Evolutionary conservation across 1,140 invertebrate genomes (phyloP), one percentile per base, ranked within the genome.

Genomic region (Drosophila novamexicana): DNA sequence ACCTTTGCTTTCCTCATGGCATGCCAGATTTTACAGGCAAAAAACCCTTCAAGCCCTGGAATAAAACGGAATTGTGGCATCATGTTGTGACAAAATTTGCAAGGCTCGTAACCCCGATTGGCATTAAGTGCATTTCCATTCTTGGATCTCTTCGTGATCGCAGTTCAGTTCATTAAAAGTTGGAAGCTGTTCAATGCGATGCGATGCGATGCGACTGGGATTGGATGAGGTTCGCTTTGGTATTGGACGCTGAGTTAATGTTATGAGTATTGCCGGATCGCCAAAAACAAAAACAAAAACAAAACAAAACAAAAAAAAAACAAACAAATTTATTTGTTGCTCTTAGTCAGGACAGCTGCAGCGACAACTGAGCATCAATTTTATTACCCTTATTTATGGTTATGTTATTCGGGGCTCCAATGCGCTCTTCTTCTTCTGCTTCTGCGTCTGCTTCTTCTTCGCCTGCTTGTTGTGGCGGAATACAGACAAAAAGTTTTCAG

Each of bases 331-430:
- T 83, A 83, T 83, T 82, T 57, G 34, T 36, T 61, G 56, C 65
- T 68, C 65, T 68, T 47, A 61, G 57, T 29, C 34, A 49, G 68
- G 50, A 64, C 54, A 29, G 76, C 74, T 64, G 59, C 58, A 63
- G 76, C 82, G 82, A 86, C 79, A 83, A 88, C 83, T 83, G 83
- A 86, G 77, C 83, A 86, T 86, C 83, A 86, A 67, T 86, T 86
- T 86, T 88, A 86, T 88, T 79, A 72, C 76, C 77, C 84, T 86
- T 86, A 86, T 86, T 86, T 86, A 86, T 86, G 84, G 79, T 88
- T 86, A 88, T 86, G 61, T 77, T 65, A 36, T 61, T 57, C 40
- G 62, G 50, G 45, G 39, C 54, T 53, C 58, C 52, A 63, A 65
- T 45, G 49, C 58, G 22, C 53, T 39, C 32, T 62, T 62, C 52